These are phyloP conservation scores for Hucho hucho DNA, from an alignment of 2,113 vertebrate genomes.

Conservation along the genomic window DNA sequence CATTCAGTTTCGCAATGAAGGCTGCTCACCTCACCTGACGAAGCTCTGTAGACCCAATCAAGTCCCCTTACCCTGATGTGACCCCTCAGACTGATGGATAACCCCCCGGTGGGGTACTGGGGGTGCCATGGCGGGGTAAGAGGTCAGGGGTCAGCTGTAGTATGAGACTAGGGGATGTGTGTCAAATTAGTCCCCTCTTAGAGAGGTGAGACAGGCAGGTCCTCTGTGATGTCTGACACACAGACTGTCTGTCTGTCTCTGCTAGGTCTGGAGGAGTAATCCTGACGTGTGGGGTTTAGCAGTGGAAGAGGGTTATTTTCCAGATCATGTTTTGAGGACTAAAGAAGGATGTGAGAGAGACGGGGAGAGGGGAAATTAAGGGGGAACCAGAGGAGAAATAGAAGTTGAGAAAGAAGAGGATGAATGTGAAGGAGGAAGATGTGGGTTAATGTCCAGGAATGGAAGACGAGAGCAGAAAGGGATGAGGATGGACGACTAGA, in stretches of 20 bases:
- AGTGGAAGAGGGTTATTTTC: not conserved
- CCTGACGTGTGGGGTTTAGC: not conserved
- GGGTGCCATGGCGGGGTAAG: slow-evolving; percentile 51
- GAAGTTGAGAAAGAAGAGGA: slow-evolving; percentile 18
- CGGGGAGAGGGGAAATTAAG: slow-evolving; percentile 3
- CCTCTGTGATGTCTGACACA: slow-evolving; percentile 28
- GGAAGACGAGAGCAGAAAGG: too few species aligned
- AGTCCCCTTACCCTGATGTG: slow-evolving; percentile 63
- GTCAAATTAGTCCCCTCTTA: slow-evolving; percentile 68
- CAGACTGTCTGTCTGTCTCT: not conserved
- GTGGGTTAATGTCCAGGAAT: slow-evolving; percentile 14
- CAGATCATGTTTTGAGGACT: not conserved
- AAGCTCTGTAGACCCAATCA: slow-evolving; percentile 60
- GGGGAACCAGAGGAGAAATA: slow-evolving; percentile 4
- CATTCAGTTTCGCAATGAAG: slow-evolving; percentile 50
- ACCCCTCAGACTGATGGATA: slow-evolving; percentile 70
- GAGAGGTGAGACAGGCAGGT: slow-evolving; percentile 32
- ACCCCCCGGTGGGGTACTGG: slow-evolving; percentile 63
- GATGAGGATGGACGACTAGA: too few species aligned
- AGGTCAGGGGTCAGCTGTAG: slow-evolving; percentile 57
- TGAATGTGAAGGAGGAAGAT: slow-evolving; percentile 33
- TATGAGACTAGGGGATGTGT: slow-evolving; percentile 67
- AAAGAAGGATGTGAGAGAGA: not conserved
- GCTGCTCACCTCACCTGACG: slow-evolving; percentile 41
- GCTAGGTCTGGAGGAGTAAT: slow-evolving; percentile 14